A percentile compares a stretch with the other conserved stretches of the same genome.
Conservation (phyloP, 2,888 invertebrate species). For the Patella pellucida region DNA sequence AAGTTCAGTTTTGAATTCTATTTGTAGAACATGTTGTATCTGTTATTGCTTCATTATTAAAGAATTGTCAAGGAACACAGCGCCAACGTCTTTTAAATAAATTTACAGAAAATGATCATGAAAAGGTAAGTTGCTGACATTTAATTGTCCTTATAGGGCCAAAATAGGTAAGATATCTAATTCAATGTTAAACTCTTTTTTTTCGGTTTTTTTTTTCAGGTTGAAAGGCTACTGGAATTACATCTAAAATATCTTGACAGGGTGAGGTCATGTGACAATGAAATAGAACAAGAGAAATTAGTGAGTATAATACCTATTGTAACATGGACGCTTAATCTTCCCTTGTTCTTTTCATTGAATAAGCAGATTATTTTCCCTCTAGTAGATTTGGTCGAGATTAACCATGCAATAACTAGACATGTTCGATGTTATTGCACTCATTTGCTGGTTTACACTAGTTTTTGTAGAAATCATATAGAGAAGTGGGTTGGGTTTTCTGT, state of each 20-base stretch:
- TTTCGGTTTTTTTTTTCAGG: conserved; percentile 68
- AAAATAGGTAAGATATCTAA: background rate
- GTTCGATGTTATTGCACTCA: too few species aligned
- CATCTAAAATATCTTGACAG: conserved; percentile 97
- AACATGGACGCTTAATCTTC: too few species aligned
- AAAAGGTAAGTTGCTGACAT: conserved; percentile 77
- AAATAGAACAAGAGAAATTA: conserved; percentile 76
- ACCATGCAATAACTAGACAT: too few species aligned
- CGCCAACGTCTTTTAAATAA: conserved; percentile 91
- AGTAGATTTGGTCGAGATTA: too few species aligned
- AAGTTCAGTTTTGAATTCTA: background rate
- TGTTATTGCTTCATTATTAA: conserved; percentile 91
- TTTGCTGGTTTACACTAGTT: too few species aligned
- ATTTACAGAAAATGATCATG: conserved; percentile 97
- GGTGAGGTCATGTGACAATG: conserved; percentile 86
- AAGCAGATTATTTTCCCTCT: too few species aligned
- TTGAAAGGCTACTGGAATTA: conserved; percentile 93
- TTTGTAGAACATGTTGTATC: conserved; percentile 83
- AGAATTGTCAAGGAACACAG: conserved; percentile 92
- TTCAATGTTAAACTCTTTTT: background rate
- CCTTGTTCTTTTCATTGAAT: too few species aligned
- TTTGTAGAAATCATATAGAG: too few species aligned
- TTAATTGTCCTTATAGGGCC: too few species aligned
- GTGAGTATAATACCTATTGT: conserved; percentile 44
- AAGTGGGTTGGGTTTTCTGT: too few species aligned